Conservation (phyloP, 1,140 invertebrate genomes). For the Saxidomus purpurata region DNA sequence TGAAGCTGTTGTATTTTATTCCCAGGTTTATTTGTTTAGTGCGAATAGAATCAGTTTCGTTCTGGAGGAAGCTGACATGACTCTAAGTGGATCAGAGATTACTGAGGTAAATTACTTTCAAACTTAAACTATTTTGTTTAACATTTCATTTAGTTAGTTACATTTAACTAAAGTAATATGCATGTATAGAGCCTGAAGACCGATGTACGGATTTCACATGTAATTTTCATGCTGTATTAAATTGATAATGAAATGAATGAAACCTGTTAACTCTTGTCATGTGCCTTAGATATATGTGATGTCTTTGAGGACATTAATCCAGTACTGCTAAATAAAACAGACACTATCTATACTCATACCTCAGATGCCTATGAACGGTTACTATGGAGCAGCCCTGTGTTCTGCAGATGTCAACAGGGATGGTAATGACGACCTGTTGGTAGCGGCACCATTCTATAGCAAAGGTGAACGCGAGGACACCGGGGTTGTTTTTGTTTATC, state of each 20-base stretch:
- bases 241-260: too few species aligned
- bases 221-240: too few species aligned
- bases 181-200: too few species aligned
- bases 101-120: neutral
- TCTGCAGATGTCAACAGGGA: constrained; percentile 44
- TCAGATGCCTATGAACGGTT: constrained; percentile 62
- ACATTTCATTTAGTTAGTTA: too few species aligned
- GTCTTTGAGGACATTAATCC: too few species aligned
- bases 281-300: too few species aligned
- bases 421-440: constrained; percentile 44
- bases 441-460: constrained; percentile 48
- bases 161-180: too few species aligned
- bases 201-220: too few species aligned
- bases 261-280: too few species aligned
- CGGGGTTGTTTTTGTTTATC: constrained; percentile 40
- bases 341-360: too few species aligned
- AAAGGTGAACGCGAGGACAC: constrained; percentile 21
- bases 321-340: too few species aligned
- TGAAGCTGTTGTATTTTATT: neutral
- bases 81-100: constrained; percentile 16
- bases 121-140: too few species aligned
- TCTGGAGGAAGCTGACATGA: constrained; percentile 19
- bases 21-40: constrained; percentile 14
- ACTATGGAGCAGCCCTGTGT: constrained; percentile 45
- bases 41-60: neutral